Percentiles rank a stretch among this genome's conserved stretches.
phyloP scores from a whole-genome alignment of 2,888 invertebrate species.

The Cephonodes hylas region DNA sequence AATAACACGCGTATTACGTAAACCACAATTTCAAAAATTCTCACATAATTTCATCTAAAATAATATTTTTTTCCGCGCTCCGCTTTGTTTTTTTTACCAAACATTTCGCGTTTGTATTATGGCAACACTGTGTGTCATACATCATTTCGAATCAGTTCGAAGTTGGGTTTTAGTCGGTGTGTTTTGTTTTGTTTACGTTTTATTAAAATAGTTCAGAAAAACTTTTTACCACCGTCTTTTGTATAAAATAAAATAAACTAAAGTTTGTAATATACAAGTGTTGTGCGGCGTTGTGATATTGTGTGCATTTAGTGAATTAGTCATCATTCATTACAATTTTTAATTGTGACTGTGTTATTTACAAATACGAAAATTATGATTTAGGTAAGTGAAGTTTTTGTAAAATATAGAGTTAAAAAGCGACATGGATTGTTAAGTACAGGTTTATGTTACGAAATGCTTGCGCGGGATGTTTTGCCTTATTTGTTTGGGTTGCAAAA shows the following conservation, averaged over 20 bases:
- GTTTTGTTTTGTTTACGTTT: constrained; percentile 52
- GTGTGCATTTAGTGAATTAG: constrained; percentile 21
- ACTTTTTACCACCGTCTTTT: constrained; percentile 33
- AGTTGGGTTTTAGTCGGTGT: constrained; percentile 36
- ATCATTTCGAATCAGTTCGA: constrained; percentile 26
- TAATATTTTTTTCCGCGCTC: not conserved
- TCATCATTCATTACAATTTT: constrained; percentile 17
- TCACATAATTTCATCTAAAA: not conserved
- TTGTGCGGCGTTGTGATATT: constrained; percentile 54
- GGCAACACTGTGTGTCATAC: not conserved
- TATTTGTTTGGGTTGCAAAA: constrained; percentile 54
- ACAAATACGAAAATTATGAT: constrained; percentile 5
- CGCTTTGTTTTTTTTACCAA: not conserved
- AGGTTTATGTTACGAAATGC: not conserved
- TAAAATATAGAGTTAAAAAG: not conserved
- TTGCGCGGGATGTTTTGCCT: constrained; percentile 37
- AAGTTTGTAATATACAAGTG: constrained; percentile 26
- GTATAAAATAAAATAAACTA: constrained; percentile 30
- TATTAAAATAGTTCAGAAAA: constrained; percentile 32
- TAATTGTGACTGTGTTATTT: constrained; percentile 20
- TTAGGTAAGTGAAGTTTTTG: not conserved
- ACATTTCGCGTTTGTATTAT: not conserved
- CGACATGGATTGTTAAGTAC: not conserved
- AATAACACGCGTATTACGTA: too few relatives aligned
- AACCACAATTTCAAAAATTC: too few relatives aligned